Base-by-base conservation (phyloP, 1,140 invertebrate species). In the Drosophila saltans region DNA sequence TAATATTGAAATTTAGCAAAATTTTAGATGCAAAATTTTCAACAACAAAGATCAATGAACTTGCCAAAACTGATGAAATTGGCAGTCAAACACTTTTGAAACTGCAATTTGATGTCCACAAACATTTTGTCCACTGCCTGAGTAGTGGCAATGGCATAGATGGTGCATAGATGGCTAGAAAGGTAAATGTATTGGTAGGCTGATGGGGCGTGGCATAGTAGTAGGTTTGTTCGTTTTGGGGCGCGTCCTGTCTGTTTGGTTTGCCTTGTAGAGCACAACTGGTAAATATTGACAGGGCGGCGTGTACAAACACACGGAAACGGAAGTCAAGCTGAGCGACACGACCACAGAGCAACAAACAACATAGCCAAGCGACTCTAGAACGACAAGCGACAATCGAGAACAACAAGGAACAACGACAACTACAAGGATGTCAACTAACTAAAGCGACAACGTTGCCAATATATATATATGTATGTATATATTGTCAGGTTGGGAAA, bases 291-390 rank as follows among this genome's bases (percentile, higher is more conserved):
- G 83, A 88, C 82, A 69, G 76, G 45, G 80, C 72, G 76, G 83
- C 82, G 80, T 88, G 59, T 64, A 69, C 84, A 83, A 86, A 86
- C 82, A 88, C 69, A 62, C 65, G 68, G 72, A 73, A 85, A 69
- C 83, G 83, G 82, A 83, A 86, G 83, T 86, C 82, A 88, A 88
- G 83, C 83, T 64, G 69, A 64, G 83, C 80, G 76, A 83, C 83
- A 81, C 80, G 73, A 85, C 82, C 84, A 85, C 74, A 70, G 58
- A 67, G 75, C 69, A 75, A 67, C 69, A 73, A 82, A 39, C 60
- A 28, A 60, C 73, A 16, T 16, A 16, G 16, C 16, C 16, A 81
- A 80, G 66, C 73, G 74, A 74, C 74, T 57, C 74, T 57, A 52
- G 57, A 66, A 45, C 62, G 65, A 62, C 62, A 59, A 10, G 57